A percentile compares a stretch with the other conserved stretches of the same genome.
Conservation (phyloP, 1,140 invertebrate genomes). For the Listronotus bonariensis region DNA sequence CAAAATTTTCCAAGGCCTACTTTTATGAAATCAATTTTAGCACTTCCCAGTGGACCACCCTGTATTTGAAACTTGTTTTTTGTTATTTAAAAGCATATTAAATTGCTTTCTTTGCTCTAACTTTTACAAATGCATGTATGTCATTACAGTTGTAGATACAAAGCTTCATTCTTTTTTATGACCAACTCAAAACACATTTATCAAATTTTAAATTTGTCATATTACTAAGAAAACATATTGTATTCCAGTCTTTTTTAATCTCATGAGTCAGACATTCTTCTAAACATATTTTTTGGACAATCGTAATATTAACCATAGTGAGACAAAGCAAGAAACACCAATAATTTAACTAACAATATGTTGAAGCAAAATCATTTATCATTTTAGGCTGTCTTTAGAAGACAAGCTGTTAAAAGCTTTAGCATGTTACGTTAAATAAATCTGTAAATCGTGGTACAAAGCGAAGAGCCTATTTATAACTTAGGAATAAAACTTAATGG, state of each 20-base stretch:
- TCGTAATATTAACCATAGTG: background rate
- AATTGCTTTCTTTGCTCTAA: no score
- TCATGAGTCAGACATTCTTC: background rate
- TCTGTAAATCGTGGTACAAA: constrained; percentile 6
- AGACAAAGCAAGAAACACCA: constrained; percentile 28
- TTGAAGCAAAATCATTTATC: constrained; percentile 26
- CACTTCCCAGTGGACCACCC: no score
- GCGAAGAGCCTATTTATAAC: constrained; percentile 1
- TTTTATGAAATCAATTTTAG: no score
- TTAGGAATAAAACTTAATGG: constrained; percentile 9
- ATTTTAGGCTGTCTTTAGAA: constrained; percentile 22
- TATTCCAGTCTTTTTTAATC: background rate
- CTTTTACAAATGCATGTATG: no score
- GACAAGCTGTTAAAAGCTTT: constrained; percentile 32
- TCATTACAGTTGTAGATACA: no score
- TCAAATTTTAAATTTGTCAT: constrained; percentile 1
- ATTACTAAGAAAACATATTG: constrained; percentile 2
- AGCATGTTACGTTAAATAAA: constrained; percentile 20
- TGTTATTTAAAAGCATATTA: no score
- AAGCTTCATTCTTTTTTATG: background rate
- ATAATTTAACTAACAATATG: constrained; percentile 1
- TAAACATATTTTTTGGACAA: background rate
- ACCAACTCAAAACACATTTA: constrained; percentile 9
- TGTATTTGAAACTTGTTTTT: no score
- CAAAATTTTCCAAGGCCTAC: no score